These are phyloP conservation scores for Carassius auratus DNA, from an alignment of 2,113 vertebrate genomes.

Conservation along the genomic window DNA sequence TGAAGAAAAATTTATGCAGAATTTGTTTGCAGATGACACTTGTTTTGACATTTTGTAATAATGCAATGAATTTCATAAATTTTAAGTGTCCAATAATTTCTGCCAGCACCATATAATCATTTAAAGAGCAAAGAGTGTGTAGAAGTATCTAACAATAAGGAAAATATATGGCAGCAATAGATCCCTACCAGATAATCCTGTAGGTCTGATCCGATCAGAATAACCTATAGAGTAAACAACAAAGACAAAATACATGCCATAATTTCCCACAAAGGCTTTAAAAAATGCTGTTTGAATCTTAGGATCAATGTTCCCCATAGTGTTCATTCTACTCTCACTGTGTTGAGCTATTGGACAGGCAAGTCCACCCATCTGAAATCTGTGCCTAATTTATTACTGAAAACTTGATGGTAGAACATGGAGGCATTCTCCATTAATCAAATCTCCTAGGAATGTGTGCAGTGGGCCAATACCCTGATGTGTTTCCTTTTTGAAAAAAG, in stretches of 20 bases:
- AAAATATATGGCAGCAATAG: background rate
- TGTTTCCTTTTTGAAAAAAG: slow-evolving; percentile 69
- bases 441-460: slow-evolving; percentile 76
- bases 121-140: background rate
- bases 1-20: background rate
- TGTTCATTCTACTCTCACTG: slow-evolving; percentile 50
- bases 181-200: slow-evolving; percentile 25
- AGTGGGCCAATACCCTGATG: slow-evolving; percentile 75
- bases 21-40: background rate
- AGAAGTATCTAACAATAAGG: background rate
- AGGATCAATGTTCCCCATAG: slow-evolving; percentile 55
- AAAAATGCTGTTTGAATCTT: slow-evolving; percentile 62
- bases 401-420: slow-evolving; percentile 71
- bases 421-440: slow-evolving; percentile 79
- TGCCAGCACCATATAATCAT: background rate
- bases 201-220: slow-evolving; percentile 11
- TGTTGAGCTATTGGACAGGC: slow-evolving; percentile 64
- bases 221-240: slow-evolving; percentile 40
- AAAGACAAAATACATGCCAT: slow-evolving; percentile 38
- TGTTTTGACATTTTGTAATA: background rate
- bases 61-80: background rate
- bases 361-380: slow-evolving; percentile 71
- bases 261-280: slow-evolving; percentile 44
- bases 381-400: slow-evolving; percentile 77
- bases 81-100: background rate